Conservation (phyloP, 2,113 vertebrate species). For the Alectura lathami region DNA sequence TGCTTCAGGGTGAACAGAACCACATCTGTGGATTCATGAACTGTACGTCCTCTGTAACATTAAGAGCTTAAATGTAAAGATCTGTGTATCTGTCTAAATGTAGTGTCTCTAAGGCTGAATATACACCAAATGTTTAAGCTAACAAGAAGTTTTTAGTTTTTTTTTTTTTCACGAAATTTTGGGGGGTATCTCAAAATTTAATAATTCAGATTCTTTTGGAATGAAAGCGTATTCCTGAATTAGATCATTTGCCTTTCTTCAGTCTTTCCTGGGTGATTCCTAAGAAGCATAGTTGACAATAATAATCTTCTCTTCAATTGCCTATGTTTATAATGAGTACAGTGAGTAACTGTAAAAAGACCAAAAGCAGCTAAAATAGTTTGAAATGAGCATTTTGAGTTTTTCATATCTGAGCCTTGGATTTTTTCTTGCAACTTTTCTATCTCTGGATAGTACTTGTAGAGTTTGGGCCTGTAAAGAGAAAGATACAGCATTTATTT, state of each 20-base stretch:
- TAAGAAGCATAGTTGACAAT: neutral
- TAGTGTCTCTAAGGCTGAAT: neutral
- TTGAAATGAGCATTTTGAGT: neutral
- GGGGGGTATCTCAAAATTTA: neutral
- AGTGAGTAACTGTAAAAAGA: neutral
- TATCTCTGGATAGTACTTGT: neutral
- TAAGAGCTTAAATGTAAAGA: neutral
- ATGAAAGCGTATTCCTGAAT: neutral
- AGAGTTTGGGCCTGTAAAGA: neutral
- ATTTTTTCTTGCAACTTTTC: neutral
- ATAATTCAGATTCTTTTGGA: neutral
- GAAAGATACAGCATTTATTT: neutral
- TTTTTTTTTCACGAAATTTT: neutral
- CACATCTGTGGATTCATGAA: neutral
- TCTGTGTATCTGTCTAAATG: neutral
- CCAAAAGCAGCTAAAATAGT: neutral
- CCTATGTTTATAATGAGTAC: neutral
- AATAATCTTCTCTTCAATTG: neutral
- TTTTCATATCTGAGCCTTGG: neutral
- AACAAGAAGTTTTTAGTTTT: fast-evolving
- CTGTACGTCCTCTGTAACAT: neutral
- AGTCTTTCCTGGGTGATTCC: neutral
- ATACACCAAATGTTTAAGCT: neutral
- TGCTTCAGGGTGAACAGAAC: too few species aligned
- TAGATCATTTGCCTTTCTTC: neutral